Percentiles rank a stretch among this genome's conserved stretches.
phyloP scores from a whole-genome alignment of 2,797 vertebrate genomes.

The Gephyroberyx darwinii region DNA sequence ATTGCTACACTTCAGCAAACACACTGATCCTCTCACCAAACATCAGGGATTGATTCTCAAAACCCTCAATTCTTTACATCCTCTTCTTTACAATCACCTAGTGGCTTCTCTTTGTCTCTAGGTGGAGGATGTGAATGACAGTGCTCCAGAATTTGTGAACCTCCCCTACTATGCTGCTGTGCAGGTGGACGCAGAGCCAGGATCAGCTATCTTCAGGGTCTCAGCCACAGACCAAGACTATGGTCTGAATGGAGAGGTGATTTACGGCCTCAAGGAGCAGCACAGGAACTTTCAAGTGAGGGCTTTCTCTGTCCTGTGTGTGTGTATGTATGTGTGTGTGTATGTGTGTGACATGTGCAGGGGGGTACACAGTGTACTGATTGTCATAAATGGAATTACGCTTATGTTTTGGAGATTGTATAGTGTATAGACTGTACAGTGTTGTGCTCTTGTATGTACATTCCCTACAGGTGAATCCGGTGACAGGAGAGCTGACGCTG shows the following conservation, averaged over 20 bases:
- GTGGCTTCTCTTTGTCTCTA: slow-evolving; percentile 30
- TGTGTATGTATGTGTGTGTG: too few species aligned
- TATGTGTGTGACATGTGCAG: too few species aligned
- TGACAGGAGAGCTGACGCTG: slow-evolving; percentile 88
- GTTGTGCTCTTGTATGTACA: not conserved
- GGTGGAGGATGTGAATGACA: slow-evolving; percentile 95
- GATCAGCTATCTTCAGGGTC: slow-evolving; percentile 86
- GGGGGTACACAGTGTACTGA: not conserved
- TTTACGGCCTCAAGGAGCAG: slow-evolving; percentile 88
- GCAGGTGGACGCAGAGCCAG: slow-evolving; percentile 88
- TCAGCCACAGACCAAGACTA: slow-evolving; percentile 89
- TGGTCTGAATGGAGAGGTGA: slow-evolving; percentile 88
- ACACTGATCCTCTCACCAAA: not conserved
- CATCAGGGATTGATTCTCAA: not conserved
- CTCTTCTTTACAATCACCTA: not conserved
- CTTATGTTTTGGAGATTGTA: not conserved
- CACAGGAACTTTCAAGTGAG: slow-evolving; percentile 89
- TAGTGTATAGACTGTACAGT: not conserved
- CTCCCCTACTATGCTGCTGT: slow-evolving; percentile 95
- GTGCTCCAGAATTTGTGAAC: slow-evolving; percentile 90
- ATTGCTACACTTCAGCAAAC: too few species aligned
- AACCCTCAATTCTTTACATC: not conserved
- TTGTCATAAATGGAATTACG: not conserved
- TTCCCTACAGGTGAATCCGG: slow-evolving; percentile 72
- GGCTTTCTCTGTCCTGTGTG: not conserved